Percentiles rank a stretch among this genome's conserved stretches.
These are phyloP conservation scores for Yasuhikotakia modesta DNA, from an alignment of 2,797 vertebrate genomes.

Conservation along the genomic window DNA sequence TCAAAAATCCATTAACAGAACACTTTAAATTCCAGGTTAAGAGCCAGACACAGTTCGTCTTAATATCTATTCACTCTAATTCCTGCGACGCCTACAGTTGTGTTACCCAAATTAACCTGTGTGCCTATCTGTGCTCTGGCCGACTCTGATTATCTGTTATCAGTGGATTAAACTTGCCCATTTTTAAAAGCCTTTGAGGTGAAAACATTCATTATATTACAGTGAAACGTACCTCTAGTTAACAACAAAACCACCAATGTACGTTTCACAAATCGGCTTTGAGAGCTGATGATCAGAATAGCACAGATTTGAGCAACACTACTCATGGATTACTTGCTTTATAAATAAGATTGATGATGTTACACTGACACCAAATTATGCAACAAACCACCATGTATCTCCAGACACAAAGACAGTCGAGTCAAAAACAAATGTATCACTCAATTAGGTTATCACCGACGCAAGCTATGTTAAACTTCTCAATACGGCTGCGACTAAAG, in stretches of 20 bases:
- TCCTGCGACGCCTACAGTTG: constrained; percentile 41
- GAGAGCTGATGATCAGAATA: constrained; percentile 24
- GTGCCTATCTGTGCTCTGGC: constrained; percentile 18
- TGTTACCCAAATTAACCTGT: constrained; percentile 26
- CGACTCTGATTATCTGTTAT: constrained; percentile 29
- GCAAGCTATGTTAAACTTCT: constrained; percentile 58
- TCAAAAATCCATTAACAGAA: no score
- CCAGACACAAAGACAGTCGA: constrained; percentile 12
- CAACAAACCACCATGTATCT: constrained; percentile 42
- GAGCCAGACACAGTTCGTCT: background rate
- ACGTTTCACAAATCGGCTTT: constrained; percentile 41
- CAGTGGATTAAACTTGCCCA: constrained; percentile 19
- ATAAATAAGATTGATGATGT: constrained; percentile 50
- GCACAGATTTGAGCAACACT: constrained; percentile 36
- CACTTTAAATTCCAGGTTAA: background rate
- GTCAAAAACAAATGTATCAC: constrained; percentile 39
- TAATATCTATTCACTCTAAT: background rate
- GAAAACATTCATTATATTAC: constrained; percentile 50
- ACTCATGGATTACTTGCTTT: constrained; percentile 45
- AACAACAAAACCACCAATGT: constrained; percentile 47
- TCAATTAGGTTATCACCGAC: constrained; percentile 57
- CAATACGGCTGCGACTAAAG: constrained; percentile 49
- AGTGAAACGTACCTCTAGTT: constrained; percentile 50
- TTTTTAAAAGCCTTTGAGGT: constrained; percentile 31
- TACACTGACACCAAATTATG: constrained; percentile 41